These are phyloP conservation scores for Nephrotoma flavescens DNA, from an alignment of 2,888 invertebrate species.

Conservation along the genomic window DNA sequence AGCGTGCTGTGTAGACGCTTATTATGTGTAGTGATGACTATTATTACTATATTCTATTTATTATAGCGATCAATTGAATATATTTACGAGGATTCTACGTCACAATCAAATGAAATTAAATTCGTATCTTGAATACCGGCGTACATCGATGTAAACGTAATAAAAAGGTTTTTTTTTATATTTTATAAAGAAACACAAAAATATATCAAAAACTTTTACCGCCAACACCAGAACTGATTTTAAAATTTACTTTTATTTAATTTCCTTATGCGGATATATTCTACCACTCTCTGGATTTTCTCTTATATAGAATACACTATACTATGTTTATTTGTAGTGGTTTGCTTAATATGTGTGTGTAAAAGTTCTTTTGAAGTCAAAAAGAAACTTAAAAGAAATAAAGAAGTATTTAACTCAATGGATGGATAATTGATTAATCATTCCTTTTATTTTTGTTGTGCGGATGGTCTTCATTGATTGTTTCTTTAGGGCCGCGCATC, in stretches of 20 bases:
- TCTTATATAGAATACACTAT: neutral
- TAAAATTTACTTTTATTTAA: neutral
- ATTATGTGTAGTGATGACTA: neutral
- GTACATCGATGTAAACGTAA: neutral
- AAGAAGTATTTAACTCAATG: neutral
- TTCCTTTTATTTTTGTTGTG: neutral
- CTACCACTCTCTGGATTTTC: neutral
- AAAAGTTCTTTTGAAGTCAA: neutral
- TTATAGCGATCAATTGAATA: neutral
- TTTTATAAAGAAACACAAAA: neutral
- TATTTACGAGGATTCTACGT: neutral
- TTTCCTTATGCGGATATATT: neutral
- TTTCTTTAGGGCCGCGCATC: neutral
- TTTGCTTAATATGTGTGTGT: neutral
- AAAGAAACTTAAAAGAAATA: neutral
- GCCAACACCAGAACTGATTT: neutral
- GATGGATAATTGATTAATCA: constrained; percentile 4
- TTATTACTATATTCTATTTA: neutral
- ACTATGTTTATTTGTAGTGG: neutral
- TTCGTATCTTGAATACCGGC: neutral
- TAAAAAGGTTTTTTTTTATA: neutral
- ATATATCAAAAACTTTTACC: neutral
- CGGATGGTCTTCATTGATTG: neutral
- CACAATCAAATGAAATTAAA: neutral
- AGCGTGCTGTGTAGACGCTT: neutral